phyloP scores from a whole-genome alignment of 1,140 invertebrate genomes.

The Littorina saxatilis region DNA sequence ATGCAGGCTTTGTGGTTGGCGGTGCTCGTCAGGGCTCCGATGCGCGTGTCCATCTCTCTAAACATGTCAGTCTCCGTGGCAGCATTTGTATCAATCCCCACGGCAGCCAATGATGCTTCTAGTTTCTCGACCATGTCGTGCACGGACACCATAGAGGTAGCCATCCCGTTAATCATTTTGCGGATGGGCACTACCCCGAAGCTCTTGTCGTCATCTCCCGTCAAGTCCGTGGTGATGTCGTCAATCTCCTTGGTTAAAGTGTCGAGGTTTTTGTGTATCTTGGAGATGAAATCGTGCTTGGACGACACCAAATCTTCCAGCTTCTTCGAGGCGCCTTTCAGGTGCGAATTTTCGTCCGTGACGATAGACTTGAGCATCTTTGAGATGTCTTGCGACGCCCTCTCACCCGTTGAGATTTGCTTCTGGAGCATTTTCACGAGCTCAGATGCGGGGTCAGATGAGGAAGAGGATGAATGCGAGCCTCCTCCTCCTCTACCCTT shows the following conservation, averaged over 20 bases:
- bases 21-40: neutral
- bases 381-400: too few species aligned
- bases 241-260: slow-evolving; percentile 16
- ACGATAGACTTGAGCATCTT: slow-evolving; percentile 6
- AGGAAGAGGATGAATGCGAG: neutral
- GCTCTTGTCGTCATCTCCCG: neutral
- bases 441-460: neutral
- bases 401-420: neutral
- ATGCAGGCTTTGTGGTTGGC: neutral
- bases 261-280: slow-evolving; percentile 20
- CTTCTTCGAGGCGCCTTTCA: slow-evolving; percentile 20
- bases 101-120: neutral
- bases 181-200: neutral
- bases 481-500: neutral
- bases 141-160: slow-evolving; percentile 13
- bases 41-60: slow-evolving; percentile 6
- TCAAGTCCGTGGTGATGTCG: neutral
- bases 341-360: slow-evolving; percentile 3
- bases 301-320: neutral
- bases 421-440: neutral
- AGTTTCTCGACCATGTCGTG: slow-evolving; percentile 17
- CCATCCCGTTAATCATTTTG: slow-evolving; percentile 21
- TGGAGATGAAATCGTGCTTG: neutral
- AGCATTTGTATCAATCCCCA: neutral
- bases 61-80: slow-evolving; percentile 9